These are phyloP conservation scores for Limenitis camilla DNA, from an alignment of 2,888 invertebrate species.

Conservation along the genomic window DNA sequence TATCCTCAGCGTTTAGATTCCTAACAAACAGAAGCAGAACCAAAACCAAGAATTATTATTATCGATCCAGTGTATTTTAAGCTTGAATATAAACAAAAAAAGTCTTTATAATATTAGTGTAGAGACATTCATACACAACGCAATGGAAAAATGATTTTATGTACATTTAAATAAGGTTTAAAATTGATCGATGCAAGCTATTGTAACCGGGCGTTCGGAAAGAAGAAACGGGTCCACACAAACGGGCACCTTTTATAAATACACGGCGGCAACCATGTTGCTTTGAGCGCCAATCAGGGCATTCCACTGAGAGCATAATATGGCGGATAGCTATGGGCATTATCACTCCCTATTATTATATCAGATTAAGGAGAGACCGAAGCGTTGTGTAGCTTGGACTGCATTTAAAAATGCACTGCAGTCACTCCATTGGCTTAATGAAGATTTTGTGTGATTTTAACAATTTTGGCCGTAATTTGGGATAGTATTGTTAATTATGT, in stretches of 20 bases:
- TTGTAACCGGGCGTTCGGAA: constrained; percentile 26
- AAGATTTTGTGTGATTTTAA: background rate
- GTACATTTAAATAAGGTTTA: background rate
- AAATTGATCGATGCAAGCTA: constrained; percentile 7
- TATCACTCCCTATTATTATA: constrained; percentile 53
- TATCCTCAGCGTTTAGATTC: too few species aligned
- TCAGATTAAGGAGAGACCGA: constrained; percentile 36
- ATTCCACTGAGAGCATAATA: constrained; percentile 38
- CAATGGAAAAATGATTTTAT: constrained; percentile 10
- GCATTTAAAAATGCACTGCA: constrained; percentile 10
- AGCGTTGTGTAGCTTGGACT: constrained; percentile 21
- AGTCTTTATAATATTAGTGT: too few species aligned
- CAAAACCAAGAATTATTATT: too few species aligned
- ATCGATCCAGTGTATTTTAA: too few species aligned
- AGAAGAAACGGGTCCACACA: constrained; percentile 29
- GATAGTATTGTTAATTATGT: background rate
- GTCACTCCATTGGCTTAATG: background rate
- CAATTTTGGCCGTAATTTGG: background rate
- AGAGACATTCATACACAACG: background rate
- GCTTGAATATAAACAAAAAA: too few species aligned
- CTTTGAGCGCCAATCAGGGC: constrained; percentile 52
- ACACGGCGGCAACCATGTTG: constrained; percentile 58
- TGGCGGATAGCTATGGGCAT: constrained; percentile 53
- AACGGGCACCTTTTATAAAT: constrained; percentile 35
- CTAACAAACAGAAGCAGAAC: too few species aligned